Conservation (phyloP, 2,888 invertebrate species). For the Portevinia maculata region DNA sequence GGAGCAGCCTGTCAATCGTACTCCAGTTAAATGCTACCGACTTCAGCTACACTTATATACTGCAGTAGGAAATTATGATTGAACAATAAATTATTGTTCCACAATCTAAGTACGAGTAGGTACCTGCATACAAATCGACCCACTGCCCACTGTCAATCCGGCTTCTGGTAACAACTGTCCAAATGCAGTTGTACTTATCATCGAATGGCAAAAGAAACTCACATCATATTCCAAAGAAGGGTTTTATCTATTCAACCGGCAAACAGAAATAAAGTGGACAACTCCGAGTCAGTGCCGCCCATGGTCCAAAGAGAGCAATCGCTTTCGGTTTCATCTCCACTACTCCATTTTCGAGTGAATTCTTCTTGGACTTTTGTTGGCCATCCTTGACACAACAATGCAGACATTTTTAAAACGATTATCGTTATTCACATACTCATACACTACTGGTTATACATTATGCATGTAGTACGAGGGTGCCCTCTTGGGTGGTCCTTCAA, state of each 20-base stretch:
- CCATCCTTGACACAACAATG: slow-evolving; percentile 69
- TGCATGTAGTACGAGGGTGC: background rate
- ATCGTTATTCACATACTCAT: slow-evolving; percentile 47
- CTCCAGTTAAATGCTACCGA: background rate
- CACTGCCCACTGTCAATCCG: background rate
- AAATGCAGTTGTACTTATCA: slow-evolving; percentile 42
- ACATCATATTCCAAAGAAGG: slow-evolving; percentile 4
- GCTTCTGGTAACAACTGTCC: slow-evolving; percentile 1
- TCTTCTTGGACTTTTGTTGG: slow-evolving; percentile 17
- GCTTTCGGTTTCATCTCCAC: slow-evolving; percentile 6
- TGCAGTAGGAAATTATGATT: slow-evolving; percentile 62
- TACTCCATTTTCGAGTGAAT: background rate
- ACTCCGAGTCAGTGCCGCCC: slow-evolving; percentile 15
- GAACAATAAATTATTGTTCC: slow-evolving; percentile 46
- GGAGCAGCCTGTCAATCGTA: background rate
- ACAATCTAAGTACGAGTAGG: slow-evolving; percentile 41
- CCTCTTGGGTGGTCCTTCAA: slow-evolving; percentile 21
- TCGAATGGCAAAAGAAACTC: slow-evolving; percentile 31
- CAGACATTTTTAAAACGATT: slow-evolving; percentile 64
- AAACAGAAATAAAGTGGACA: slow-evolving; percentile 49
- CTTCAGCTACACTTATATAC: slow-evolving; percentile 17
- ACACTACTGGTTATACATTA: too few relatives aligned
- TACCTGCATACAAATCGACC: background rate
- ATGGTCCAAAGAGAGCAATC: background rate
- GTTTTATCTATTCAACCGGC: slow-evolving; percentile 39